Evolutionary conservation across 2,888 invertebrate genomes (phyloP), one percentile per base, ranked within the genome.

Genomic region (Heliconius aoede): DNA sequence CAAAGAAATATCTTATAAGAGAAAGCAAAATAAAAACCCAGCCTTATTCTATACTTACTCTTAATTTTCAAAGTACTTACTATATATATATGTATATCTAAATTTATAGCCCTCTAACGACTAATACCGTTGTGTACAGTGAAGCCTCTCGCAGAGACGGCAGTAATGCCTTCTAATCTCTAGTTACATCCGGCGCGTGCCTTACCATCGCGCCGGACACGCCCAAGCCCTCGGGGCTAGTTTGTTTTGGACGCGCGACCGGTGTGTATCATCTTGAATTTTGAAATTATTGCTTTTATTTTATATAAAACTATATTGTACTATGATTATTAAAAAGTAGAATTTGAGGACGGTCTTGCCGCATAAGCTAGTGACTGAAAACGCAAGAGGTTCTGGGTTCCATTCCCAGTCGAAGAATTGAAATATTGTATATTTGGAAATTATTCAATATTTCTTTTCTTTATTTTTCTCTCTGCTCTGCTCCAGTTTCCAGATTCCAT

Each of bases 201-300:
- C 88, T 84, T 89, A 88, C 88, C 88, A 85, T 86, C 86, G 86
- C 82, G 71, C 58, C 76, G 82, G 85, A 74, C 87, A 87, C 91
- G 89, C 90, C 91, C 86, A 55, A 83, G 83, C 67, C 86, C 92
- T 86, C 80, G 83, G 76, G 89, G 90, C 81, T 82, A 89, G 92
- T 93, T 93, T 91, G 92, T 91, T 91, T 89, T 89, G 87, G 86
- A 73, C 83, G 83, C 55, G 9, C 55, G 9, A n/a, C 55, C 55
- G 83, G 68, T 24, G 76, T 65, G 79, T 84, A 81, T 73, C 78
- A 72, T 72, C 83, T 78, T 73, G 81, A 76, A n/a, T 51, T 76
- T 78, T 75, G 26, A 28, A 69, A 76, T 76, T 46, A 46, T 46
- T 46, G 5, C 7, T 7, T 18, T 5, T 18, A 0, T 15, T 4